phyloP scores from a whole-genome alignment of 2,797 vertebrate species.

The Kryptolebias ocellatus region DNA sequence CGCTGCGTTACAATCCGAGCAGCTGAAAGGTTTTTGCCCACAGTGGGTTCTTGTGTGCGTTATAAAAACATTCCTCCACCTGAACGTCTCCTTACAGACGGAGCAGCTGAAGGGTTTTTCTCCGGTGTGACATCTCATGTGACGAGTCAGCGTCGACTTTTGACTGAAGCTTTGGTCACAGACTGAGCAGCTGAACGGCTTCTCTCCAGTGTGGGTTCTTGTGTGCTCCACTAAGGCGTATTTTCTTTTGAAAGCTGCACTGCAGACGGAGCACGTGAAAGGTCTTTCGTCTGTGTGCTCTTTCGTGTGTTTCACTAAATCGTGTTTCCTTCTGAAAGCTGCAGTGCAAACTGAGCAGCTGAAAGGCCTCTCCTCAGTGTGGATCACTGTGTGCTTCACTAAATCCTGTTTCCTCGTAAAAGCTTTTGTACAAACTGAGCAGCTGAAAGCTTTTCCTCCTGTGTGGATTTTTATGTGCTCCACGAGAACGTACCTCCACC shows the following conservation, averaged over 20 bases:
- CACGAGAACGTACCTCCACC: background rate
- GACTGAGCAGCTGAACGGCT: background rate
- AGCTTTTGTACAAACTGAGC: slow-evolving; percentile 7
- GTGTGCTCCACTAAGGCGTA: background rate
- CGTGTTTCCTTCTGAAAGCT: background rate
- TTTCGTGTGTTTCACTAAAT: background rate
- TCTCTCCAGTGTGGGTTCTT: background rate
- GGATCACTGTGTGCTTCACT: background rate
- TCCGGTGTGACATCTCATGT: background rate
- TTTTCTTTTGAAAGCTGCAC: background rate
- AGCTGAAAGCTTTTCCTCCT: slow-evolving; percentile 2
- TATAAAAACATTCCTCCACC: too few relatives aligned
- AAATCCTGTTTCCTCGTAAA: background rate
- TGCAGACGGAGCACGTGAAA: background rate
- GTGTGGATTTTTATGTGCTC: background rate
- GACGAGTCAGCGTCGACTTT: background rate
- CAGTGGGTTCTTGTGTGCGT: too few relatives aligned
- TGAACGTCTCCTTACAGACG: background rate
- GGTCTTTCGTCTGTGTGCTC: background rate
- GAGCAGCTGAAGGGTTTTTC: slow-evolving; percentile 1
- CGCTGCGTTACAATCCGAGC: background rate
- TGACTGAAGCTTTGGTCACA: background rate
- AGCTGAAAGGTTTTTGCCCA: background rate
- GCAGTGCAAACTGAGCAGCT: background rate
- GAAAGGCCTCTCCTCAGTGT: background rate